A percentile compares a stretch with the other conserved stretches of the same genome.
These are phyloP conservation scores for Herpailurus yagouaroundi DNA, from an alignment of 2,113 vertebrate genomes.

Conservation along the genomic window DNA sequence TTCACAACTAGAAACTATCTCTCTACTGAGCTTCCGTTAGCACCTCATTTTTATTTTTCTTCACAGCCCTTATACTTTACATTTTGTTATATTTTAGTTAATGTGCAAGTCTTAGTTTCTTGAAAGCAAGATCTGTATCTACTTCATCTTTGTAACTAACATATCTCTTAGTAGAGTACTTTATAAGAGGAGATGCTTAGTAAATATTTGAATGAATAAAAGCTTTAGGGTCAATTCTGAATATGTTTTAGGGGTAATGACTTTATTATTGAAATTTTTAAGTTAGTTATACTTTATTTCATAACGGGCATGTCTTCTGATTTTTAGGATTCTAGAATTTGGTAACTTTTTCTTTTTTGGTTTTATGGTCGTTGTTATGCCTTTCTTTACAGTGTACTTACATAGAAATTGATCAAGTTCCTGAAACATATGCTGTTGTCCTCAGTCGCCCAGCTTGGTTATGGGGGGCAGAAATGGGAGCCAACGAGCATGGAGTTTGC, in stretches of 20 bases:
- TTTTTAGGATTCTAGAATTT: constrained; percentile 40
- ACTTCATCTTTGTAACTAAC: constrained; percentile 16
- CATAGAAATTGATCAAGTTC: constrained; percentile 91
- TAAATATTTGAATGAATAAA: constrained; percentile 30
- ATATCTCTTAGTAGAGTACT: not conserved
- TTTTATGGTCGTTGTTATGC: constrained; percentile 5
- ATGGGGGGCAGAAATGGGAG: constrained; percentile 99
- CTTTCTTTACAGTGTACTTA: constrained; percentile 92
- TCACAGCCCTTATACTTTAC: not conserved
- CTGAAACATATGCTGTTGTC: constrained; percentile 90
- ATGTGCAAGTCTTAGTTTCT: constrained; percentile 38
- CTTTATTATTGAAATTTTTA: constrained; percentile 43
- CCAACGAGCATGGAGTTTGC: constrained; percentile 96
- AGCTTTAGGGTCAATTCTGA: constrained; percentile 26
- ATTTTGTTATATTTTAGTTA: constrained; percentile 36
- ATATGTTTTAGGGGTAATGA: constrained; percentile 23
- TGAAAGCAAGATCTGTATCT: constrained; percentile 19
- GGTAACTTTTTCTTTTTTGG: not conserved
- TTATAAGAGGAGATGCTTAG: constrained; percentile 3
- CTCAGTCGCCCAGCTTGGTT: constrained; percentile 97
- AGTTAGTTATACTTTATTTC: constrained; percentile 36
- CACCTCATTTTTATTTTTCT: not conserved
- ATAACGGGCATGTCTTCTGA: not conserved
- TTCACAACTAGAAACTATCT: not conserved
- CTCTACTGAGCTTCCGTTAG: not conserved